These are phyloP conservation scores for Seira musarum DNA, from an alignment of 2,888 invertebrate genomes.

Conservation along the genomic window DNA sequence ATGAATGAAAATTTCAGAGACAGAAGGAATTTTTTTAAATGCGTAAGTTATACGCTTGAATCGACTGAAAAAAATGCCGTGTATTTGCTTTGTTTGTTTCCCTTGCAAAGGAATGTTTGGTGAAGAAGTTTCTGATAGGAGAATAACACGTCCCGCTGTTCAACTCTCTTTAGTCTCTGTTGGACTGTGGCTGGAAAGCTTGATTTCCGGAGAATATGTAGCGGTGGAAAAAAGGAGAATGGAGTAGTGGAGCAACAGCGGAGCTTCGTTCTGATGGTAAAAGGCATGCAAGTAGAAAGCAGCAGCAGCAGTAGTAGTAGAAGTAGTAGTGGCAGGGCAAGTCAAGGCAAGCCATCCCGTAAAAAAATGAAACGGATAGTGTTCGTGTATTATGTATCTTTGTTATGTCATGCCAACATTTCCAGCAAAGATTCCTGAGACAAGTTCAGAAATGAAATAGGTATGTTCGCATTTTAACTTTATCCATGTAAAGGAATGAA, in stretches of 20 bases:
- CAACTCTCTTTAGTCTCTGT: slow-evolving; percentile 44
- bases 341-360: no score
- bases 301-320: no score
- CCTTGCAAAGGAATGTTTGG: no score
- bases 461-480: background rate
- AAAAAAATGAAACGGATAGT: no score
- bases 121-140: no score
- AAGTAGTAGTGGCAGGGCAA: no score
- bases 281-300: background rate
- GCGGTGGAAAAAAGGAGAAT: background rate
- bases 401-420: background rate
- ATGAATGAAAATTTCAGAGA: no score
- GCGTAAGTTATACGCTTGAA: no score
- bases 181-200: slow-evolving; percentile 46
- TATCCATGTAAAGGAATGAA: background rate
- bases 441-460: background rate
- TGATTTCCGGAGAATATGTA: slow-evolving; percentile 55
- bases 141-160: slow-evolving; percentile 39
- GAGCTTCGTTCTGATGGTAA: background rate
- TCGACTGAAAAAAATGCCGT: no score
- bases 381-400: background rate
- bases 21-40: no score
- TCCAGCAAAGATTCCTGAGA: background rate
- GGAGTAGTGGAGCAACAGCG: background rate
- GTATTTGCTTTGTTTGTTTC: no score